Conservation (phyloP, 2,797 vertebrate species). For the Varecia variegata region DNA sequence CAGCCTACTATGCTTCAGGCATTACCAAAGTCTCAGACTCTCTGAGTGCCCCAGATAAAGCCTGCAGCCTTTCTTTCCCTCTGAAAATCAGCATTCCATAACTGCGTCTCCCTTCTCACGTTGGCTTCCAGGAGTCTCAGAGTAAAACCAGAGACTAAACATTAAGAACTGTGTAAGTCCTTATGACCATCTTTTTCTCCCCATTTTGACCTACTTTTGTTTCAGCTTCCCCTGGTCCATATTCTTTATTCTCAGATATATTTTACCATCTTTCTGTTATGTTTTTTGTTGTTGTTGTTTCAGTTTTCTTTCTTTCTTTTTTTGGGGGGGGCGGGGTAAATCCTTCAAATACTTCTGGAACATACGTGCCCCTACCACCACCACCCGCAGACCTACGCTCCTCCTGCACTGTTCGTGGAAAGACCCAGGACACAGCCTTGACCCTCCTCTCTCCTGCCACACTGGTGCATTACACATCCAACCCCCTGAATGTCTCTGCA, state of each 20-base stretch:
- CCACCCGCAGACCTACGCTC: background rate
- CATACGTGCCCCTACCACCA: accelerated
- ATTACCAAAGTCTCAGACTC: background rate
- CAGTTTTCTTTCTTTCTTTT: background rate
- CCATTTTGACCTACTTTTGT: background rate
- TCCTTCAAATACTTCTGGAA: background rate
- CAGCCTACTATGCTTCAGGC: background rate
- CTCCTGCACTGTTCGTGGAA: background rate
- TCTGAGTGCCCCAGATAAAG: background rate
- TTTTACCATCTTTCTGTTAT: background rate
- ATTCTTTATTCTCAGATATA: background rate
- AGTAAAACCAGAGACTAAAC: background rate
- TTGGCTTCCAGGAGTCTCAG: background rate
- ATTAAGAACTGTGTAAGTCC: background rate
- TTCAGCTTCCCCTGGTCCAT: background rate
- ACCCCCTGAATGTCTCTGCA: background rate
- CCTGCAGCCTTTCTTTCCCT: no score
- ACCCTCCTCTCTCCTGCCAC: background rate
- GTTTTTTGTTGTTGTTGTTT: background rate
- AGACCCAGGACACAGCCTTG: background rate
- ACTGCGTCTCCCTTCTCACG: background rate
- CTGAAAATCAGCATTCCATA: background rate
- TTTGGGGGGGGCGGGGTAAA: background rate
- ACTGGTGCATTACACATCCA: background rate
- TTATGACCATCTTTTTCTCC: background rate